Evolutionary conservation across 1,140 invertebrate genomes (phyloP), one percentile per base, ranked within the genome.

Genomic region (Tribolium castaneum): DNA sequence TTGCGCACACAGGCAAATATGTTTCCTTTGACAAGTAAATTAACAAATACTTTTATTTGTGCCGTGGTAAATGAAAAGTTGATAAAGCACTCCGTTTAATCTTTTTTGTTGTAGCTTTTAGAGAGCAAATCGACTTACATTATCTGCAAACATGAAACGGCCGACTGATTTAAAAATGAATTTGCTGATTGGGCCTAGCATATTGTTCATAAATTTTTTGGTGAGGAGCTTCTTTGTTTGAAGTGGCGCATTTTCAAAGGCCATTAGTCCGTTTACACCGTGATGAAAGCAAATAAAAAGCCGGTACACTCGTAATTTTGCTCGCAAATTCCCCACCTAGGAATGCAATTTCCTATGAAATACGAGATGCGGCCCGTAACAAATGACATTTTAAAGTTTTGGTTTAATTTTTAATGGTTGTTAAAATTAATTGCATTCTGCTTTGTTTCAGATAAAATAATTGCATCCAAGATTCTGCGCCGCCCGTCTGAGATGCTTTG

Each of bases 351-450:
- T 66, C 30, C 30, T 66, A 66, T 66, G 59, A 66, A 66, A 66
- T 35, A 34, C 16, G 56, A 66, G 7, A 59, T 59, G n/a, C 54
- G 22, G 9, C 59, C 59, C 14, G 22, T 59, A 22, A 59, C 54
- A 30, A 59, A 66, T 30, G 59, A 66, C 59, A 66, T 66, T 66
- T 66, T 19, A 66, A 66, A 66, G 59, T 66, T 66, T 59, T 66
- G 59, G 59, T 66, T 66, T 34, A 35, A 66, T 66, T 66, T 66
- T 35, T 35, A 66, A 66, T 35, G 59, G 14, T 66, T 66, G 30
- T 66, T 66, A 66, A 66, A 66, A 66, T 66, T 66, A 66, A 66
- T 66, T 66, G 59, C 59, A 66, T 34, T 66, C 16, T 59, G 39
- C 54, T 59, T 66, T 66, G 59, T 66, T 66, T 35, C 30, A 66